Evolutionary conservation across 2,113 vertebrate genomes (phyloP), one percentile per base, ranked within the genome.

Genomic region (Rhadina sibilatrix): DNA sequence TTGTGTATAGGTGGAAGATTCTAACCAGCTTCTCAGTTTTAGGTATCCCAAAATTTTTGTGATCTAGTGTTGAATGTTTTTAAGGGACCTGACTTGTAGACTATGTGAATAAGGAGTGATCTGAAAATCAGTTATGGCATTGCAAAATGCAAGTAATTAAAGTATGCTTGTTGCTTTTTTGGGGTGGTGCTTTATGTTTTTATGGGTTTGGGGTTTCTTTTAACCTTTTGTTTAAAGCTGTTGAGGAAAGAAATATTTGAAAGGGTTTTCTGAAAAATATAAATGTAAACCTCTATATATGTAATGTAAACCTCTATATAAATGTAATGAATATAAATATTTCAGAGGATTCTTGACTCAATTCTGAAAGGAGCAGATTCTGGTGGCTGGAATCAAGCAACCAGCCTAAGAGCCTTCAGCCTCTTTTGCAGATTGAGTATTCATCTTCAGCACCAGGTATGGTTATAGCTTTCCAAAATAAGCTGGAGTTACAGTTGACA

Each of bases 371-470:
- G 88, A 49, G 44, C 94, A 18, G 93, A 81, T 25, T 91, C 93
- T 52, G 72, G 50, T 13, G 65, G 49, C 49, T 97, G 98, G 40
- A 91, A 53, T 25, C 96, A 98, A 87, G 95, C 98, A 21, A 97
- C 98, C 0, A 97, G 98, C 5, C 94, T 99, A 76, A 98, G 97
- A 76, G 99, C 98, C 59, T 99, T 99, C 71, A 93, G 87, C 64
- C 97, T 98, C 17, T 98, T 98, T 59, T 97, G 98, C 28, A 98
- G 98, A 8, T 97, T 99, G 60, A 93, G 95, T 27, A 90, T 98
- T 77, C 99, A 99, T 93, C 97, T 99, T 30, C 99, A 99, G 24
- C 95, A 98, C 78, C 98, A 97, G 94, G 99, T 99, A 93, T 7
- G 27, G 15, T 56, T 56, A 22, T 5, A 49, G 40, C 40, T 91